These are phyloP conservation scores for Plodia interpunctella DNA, from an alignment of 1,140 invertebrate species.

Conservation along the genomic window DNA sequence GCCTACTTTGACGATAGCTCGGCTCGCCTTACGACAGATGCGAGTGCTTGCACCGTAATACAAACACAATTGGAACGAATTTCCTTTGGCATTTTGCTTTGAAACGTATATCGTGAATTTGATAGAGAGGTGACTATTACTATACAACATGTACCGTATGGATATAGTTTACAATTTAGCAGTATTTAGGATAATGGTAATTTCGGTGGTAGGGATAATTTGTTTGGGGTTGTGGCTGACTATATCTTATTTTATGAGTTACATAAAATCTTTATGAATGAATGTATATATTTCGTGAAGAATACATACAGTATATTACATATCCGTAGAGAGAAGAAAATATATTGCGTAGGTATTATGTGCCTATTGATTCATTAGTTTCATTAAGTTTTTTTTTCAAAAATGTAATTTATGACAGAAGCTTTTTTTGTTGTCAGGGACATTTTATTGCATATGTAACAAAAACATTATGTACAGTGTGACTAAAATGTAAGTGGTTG, in stretches of 20 bases:
- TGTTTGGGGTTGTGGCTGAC: background rate
- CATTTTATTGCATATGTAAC: no score
- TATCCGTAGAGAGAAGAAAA: no score
- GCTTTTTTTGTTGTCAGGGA: no score
- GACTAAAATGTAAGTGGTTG: no score
- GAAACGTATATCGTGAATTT: background rate
- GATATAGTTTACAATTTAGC: background rate
- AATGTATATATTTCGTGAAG: no score
- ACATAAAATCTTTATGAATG: no score
- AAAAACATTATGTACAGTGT: no score
- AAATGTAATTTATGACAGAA: no score
- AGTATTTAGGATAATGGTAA: background rate
- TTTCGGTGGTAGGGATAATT: background rate
- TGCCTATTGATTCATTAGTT: background rate
- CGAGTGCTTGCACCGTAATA: conserved; percentile 27
- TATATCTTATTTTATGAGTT: background rate
- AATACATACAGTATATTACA: background rate
- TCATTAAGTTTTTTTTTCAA: no score
- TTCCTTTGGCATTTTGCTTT: background rate
- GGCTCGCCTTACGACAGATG: conserved; percentile 18
- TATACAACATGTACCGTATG: background rate
- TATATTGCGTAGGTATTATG: background rate
- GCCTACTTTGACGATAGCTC: conserved; percentile 26
- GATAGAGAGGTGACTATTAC: background rate
- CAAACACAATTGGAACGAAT: conserved; percentile 21